Evolutionary conservation across 2,888 invertebrate genomes (phyloP), one percentile per base, ranked within the genome.

Genomic region (Nudaria mundana): DNA sequence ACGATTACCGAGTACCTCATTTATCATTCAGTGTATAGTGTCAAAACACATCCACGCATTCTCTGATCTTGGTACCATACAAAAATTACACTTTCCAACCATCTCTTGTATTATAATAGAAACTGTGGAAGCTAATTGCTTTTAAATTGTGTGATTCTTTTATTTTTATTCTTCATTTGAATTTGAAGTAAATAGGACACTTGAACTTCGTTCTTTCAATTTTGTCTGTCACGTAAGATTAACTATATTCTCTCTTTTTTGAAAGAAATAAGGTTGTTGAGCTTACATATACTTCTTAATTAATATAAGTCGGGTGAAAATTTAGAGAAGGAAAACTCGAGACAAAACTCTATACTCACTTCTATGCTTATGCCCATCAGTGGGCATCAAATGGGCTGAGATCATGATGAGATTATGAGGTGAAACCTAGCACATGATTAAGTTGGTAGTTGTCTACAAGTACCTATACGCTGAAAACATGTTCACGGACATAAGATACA

Each of bases 21-120:
- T 81, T 78, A 85, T 87, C 86, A 87, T 76, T 55, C 67, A 49
- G 60, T 66, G 67, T 68, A 72, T 73, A 71, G 66, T 81, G 85
- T 85, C 85, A 83, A 68, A 80, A 80, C 77, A 80, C 64, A 69
- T 80, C 79, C 68, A 70, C 75, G 61, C 56, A 64, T 53, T 76
- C 81, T 81, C 69, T 77, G 82, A 82, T 85, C 82, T 81, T 57
- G 31, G 65, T 66, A 67, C 69, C 59, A 70, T 73, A 67, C 63
- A 69, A 69, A 73, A 63, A 66, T 63, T 66, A 57, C 63, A 62
- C 64, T 68, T 61, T 66, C 66, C 56, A 65, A 64, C 57, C 56
- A 66, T 55, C 49, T 56, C 55, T 59, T 48, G 40, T 48, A 40
- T 47, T 59, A 54, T 50, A 56, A 63, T 44, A 44, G 56, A 51